These are phyloP conservation scores for Apogon hyalosoma DNA, from an alignment of 2,797 vertebrate genomes.

Conservation along the genomic window DNA sequence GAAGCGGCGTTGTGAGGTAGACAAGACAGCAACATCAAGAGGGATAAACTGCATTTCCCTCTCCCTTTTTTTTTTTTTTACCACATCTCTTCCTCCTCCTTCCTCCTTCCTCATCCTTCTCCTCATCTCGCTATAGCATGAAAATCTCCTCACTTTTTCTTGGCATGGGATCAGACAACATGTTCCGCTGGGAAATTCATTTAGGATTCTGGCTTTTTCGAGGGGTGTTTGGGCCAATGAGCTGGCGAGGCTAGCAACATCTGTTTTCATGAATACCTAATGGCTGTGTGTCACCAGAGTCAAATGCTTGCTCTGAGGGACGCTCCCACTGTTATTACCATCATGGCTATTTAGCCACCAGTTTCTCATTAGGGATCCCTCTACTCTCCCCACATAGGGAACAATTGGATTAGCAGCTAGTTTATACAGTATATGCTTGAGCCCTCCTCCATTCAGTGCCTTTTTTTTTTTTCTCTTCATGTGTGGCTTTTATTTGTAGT, in stretches of 20 bases:
- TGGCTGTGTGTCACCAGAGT: conserved; percentile 77
- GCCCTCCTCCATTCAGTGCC: conserved; percentile 11
- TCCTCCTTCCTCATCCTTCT: background rate
- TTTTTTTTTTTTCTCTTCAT: conserved; percentile 36
- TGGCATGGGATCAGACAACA: conserved; percentile 74
- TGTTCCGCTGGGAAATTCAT: conserved; percentile 72
- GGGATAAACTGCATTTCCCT: conserved; percentile 51
- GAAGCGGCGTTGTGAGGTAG: conserved; percentile 41
- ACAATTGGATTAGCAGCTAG: conserved; percentile 68
- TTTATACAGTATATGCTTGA: conserved; percentile 40
- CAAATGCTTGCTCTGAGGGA: conserved; percentile 69
- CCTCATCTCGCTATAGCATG: conserved; percentile 41
- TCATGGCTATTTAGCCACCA: conserved; percentile 71
- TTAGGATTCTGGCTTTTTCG: conserved; percentile 74
- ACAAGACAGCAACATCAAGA: conserved; percentile 59
- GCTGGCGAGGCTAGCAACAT: conserved; percentile 72
- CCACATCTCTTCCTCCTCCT: too few species aligned
- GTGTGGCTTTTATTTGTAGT: conserved; percentile 31
- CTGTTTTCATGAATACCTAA: conserved; percentile 84
- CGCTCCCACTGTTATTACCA: conserved; percentile 70
- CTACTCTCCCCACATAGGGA: conserved; percentile 45
- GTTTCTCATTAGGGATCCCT: conserved; percentile 71
- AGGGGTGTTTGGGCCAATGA: conserved; percentile 68
- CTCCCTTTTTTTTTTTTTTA: conserved; percentile 4
- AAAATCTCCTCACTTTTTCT: conserved; percentile 69